Conservation (phyloP, 1,140 invertebrate species). For the Drosophila sechellia region DNA sequence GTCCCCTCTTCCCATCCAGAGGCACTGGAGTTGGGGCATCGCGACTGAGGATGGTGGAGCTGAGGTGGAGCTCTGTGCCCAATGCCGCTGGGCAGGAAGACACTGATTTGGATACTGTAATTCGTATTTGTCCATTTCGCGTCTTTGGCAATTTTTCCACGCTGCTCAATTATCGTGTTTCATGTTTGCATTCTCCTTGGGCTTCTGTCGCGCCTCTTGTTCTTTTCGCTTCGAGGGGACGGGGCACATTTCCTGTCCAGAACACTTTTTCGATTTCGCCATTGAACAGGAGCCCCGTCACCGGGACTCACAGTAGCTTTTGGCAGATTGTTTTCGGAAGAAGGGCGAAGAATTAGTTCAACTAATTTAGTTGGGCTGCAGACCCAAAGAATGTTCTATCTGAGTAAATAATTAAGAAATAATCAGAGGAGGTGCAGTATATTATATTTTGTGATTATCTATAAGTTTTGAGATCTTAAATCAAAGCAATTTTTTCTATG, state of each 20-base stretch:
- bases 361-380: background rate
- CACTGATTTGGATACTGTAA: slow-evolving; percentile 82
- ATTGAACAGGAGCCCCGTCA: slow-evolving; percentile 61
- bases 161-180: slow-evolving; percentile 82
- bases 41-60: background rate
- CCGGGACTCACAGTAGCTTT: slow-evolving; percentile 46
- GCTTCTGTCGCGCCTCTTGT: slow-evolving; percentile 62
- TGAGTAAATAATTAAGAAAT: background rate
- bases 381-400: slow-evolving; percentile 16
- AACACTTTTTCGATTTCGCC: slow-evolving; percentile 70
- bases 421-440: background rate
- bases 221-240: background rate
- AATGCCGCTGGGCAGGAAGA: slow-evolving; percentile 62
- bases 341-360: slow-evolving; percentile 14
- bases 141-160: slow-evolving; percentile 82
- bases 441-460: no score
- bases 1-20: background rate
- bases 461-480: no score
- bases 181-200: slow-evolving; percentile 76
- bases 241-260: slow-evolving; percentile 71
- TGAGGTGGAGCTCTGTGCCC: background rate
- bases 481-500: no score
- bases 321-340: slow-evolving; percentile 54
- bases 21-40: slow-evolving; percentile 11
- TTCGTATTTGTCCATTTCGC: slow-evolving; percentile 83